A percentile compares a stretch with the other conserved stretches of the same genome.
phyloP scores from a whole-genome alignment of 1,140 invertebrate species.

The Chlorops oryzae region DNA sequence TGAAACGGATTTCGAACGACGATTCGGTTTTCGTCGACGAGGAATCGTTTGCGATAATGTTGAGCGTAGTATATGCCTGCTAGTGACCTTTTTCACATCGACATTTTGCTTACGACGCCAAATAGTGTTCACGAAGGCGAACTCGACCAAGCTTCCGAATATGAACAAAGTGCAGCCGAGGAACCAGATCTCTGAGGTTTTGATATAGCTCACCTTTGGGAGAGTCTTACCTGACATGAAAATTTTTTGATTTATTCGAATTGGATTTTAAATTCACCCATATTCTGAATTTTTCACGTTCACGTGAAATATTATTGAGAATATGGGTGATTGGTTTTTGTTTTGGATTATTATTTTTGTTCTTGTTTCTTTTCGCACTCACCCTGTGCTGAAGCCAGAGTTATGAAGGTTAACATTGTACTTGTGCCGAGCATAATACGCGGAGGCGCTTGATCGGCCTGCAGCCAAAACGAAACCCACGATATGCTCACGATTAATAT shows the following conservation, averaged over 20 bases:
- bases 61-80: conserved; percentile 75
- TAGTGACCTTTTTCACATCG: conserved; percentile 73
- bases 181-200: conserved; percentile 85
- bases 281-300: too few relatives aligned
- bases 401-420: conserved; percentile 81
- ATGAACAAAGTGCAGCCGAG: conserved; percentile 78
- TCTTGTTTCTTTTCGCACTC: too few relatives aligned
- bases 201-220: conserved; percentile 86
- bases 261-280: too few relatives aligned
- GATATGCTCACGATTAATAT: conserved; percentile 82
- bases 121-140: conserved; percentile 85
- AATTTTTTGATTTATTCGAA: too few relatives aligned
- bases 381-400: conserved; percentile 68
- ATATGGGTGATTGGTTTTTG: too few relatives aligned
- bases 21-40: too few relatives aligned
- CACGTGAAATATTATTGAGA: too few relatives aligned
- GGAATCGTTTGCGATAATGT: conserved; percentile 69
- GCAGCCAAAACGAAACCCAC: conserved; percentile 87
- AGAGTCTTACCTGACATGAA: conserved; percentile 65
- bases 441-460: conserved; percentile 77
- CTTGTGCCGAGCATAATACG: conserved; percentile 74
- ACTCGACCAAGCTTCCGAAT: conserved; percentile 79
- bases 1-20: conserved; percentile 7
- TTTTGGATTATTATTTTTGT: too few relatives aligned
- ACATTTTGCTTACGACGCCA: conserved; percentile 77